Evolutionary conservation across 2,888 invertebrate species (phyloP).

Genomic region (Oscheius myriophilus): DNA sequence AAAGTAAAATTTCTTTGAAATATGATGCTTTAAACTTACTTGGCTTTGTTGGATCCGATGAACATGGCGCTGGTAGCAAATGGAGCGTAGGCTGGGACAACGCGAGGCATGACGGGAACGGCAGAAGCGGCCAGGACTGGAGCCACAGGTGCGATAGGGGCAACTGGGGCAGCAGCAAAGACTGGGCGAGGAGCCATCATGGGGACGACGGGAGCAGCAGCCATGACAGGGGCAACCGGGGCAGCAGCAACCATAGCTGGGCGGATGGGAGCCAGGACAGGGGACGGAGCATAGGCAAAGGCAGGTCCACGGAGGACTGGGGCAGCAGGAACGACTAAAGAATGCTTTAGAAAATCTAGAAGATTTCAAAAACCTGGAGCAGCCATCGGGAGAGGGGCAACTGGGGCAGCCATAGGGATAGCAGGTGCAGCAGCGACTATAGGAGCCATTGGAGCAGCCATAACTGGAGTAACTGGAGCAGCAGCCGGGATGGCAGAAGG

Average conservation of each 20-base stretch:
- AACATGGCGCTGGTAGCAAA: conserved; percentile 50
- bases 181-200: conserved; percentile 39
- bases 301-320: conserved; percentile 40
- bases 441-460: conserved; percentile 6
- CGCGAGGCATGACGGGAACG: too few species aligned
- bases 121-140: too few species aligned
- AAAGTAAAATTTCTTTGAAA: neutral
- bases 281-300: conserved; percentile 38
- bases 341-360: neutral
- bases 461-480: conserved; percentile 22
- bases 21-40: neutral
- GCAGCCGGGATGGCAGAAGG: conserved; percentile 41
- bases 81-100: conserved; percentile 22
- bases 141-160: neutral
- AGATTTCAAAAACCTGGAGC: conserved; percentile 18
- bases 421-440: conserved; percentile 31
- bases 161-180: conserved; percentile 39
- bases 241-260: conserved; percentile 33
- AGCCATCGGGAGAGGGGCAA: conserved; percentile 18
- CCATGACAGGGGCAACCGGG: conserved; percentile 33
- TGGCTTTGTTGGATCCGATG: conserved; percentile 54
- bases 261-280: conserved; percentile 36
- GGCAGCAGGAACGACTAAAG: conserved; percentile 11
- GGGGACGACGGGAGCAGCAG: conserved; percentile 35
- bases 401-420: conserved; percentile 2